These are phyloP conservation scores for Lophius americanus DNA, from an alignment of 2,797 vertebrate genomes.

Conservation along the genomic window DNA sequence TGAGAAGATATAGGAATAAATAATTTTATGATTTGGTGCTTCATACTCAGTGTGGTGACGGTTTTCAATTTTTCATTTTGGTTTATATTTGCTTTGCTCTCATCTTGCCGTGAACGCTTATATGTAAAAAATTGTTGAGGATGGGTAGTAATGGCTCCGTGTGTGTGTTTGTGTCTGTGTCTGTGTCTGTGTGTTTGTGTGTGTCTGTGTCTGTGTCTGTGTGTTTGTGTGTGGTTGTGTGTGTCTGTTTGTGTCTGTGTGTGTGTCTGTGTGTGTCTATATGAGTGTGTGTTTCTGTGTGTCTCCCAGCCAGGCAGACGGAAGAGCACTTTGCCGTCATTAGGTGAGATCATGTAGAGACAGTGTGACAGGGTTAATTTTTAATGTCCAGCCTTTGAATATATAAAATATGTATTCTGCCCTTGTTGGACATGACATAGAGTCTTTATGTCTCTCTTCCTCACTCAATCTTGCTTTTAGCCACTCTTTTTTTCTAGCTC, in stretches of 20 bases:
- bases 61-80: constrained; percentile 22
- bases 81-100: constrained; percentile 7
- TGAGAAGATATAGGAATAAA: constrained; percentile 33
- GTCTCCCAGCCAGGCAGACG: constrained; percentile 45
- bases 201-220: constrained; percentile 45
- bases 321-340: constrained; percentile 74
- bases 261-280: constrained; percentile 20
- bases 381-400: constrained; percentile 74
- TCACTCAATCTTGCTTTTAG: constrained; percentile 30
- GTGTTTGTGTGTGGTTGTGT: constrained; percentile 7
- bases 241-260: constrained; percentile 1
- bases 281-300: constrained; percentile 48
- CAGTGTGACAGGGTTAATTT: constrained; percentile 69
- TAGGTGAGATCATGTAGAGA: constrained; percentile 77
- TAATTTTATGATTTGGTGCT: constrained; percentile 36
- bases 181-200: neutral
- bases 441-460: constrained; percentile 57
- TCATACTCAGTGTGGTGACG: constrained; percentile 34
- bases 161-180: constrained; percentile 48
- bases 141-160: constrained; percentile 37
- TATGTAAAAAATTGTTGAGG: neutral
- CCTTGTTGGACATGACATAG: constrained; percentile 74
- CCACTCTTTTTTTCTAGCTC: constrained; percentile 30
- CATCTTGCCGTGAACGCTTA: constrained; percentile 9
- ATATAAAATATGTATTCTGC: constrained; percentile 73